Evolutionary conservation across 23 tunicate genomes (phyloP), one percentile per base, ranked within the genome.

Genomic region (Halocynthia aurantium): DNA sequence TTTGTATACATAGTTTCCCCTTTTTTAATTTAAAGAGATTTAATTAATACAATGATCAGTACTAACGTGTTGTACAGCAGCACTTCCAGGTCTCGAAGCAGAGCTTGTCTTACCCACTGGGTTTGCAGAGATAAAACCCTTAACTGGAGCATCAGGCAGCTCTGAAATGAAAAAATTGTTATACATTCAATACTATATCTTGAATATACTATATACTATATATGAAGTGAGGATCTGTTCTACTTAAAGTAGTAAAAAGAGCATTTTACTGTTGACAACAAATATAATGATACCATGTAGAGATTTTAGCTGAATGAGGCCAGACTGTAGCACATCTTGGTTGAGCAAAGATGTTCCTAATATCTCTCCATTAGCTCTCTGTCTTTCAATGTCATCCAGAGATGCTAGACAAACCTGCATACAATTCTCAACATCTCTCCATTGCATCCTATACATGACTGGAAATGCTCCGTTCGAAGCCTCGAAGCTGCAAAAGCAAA

Each of bases 351-450:
- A 57, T 15, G 86, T 80, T 6, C 97, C 97, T 10, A 90, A 70
- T 52, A 90, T 64, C 57, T 90, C 97, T 6, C 97, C 97, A 67
- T 90, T 90, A 31, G 88, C 88, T 20, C 72, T 58, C 53, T 90
- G 85, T 9, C 86, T 69, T 8, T 84, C 90, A 53, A 72, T 81
- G 68, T 81, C 83, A 12, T 77, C 75, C 60, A 90, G 70, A 6
- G 90, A 84, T 2, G 97, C 90, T 20, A 90, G 71, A 65, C 87
- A 85, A 8, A 85, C 83, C 22, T 90, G 97, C 81, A 84, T 77
- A 60, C 84, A 85, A 58, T 81, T 50, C 71, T 85, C 97, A 10
- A 87, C 76, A 80, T 85, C 82, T 55, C 67, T 55, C 97, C 97
- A 90, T 44, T 85, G 77, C 65, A 72, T 67, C 7, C 86, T 66